Base-by-base conservation (phyloP, 2,888 invertebrate genomes). In the Temnothorax ravouxi region DNA sequence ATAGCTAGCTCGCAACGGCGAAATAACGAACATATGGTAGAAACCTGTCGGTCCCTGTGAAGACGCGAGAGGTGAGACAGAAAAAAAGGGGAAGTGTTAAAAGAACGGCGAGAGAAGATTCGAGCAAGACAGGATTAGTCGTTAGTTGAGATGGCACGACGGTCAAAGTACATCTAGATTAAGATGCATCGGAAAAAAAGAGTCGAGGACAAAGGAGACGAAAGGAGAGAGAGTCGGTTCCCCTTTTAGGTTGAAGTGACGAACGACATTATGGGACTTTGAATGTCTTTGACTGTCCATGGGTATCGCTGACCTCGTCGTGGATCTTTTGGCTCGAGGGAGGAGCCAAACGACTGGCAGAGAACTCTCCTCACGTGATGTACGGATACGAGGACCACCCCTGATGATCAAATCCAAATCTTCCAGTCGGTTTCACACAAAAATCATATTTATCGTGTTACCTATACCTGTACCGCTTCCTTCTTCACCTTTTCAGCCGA, bases 361-460 rank as follows among this genome's bases (percentile, higher is more conserved):
- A 87, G 86, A 87, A 87, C 88, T 88, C 86, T 88, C 86, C 67
- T 59, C 84, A 85, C 75, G 87, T 94, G 94, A 94, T 90, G 92
- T 93, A 94, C 93, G 94, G 90, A 91, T 88, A 87, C 93, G 90
- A 90, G 90, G 94, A 94, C 94, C 94, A 94, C 94, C 94, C 93
- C 89, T 93, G 92, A 92, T 89, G 94, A 93, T 92, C 91, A 91
- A 92, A 91, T 91, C 84, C 89, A 88, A 88, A 87, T 91, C 90
- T 92, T 93, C 91, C 92, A 93, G 91, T 91, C 92, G 92, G 92
- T 92, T 93, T 93, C 93, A 93, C 92, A 93, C 92, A 93, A 93
- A 93, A 93, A 92, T 92, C 89, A 92, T 93, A 94, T 93, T 93
- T 94, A 93, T 93, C 89, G 88, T 86, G 86, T 88, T 86, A 88